Evolutionary conservation across 2,797 vertebrate genomes (phyloP), one percentile per base, ranked within the genome.

Genomic region (Danio aesculapii): DNA sequence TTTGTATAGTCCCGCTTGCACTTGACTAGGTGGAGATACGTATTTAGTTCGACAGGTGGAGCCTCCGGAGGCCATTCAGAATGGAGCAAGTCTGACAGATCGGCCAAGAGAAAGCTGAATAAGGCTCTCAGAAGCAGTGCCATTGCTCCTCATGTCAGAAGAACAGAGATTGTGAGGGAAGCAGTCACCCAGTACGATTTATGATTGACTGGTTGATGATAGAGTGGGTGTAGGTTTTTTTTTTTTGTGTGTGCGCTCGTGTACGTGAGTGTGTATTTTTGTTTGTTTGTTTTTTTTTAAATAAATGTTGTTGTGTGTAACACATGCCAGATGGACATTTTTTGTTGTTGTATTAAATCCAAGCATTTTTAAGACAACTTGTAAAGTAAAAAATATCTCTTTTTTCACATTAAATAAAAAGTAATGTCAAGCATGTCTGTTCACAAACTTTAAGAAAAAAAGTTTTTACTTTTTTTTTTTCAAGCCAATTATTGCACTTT

Each of bases 61-160:
- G 41, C 81, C 87, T 77, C 89, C 59, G 30, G 87, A 88, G 89
- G 85, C 81, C 73, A 30, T 55, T 81, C 63, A 80, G 82, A 19
- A 83, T 80, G 82, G 86, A 92, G 86, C 77, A 83, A 87, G 90
- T 91, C 87, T 91, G 89, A 93, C 84, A 90, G 84, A 92, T 89
- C 85, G 88, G 85, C 85, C 64, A 74, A 81, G 59, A 83, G 85
- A 71, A 75, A 43, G 62, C 67, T 69, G 84, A 88, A 70, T 71
- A 72, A 76, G 73, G 68, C 61, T 74, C 61, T 30, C 73, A 21
- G 21, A 62, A 30, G 53, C 66, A 43, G 47, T 41, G 12, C 76
- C 47, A 49, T 76, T 77, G 79, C 68, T 77, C 10, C 14, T 50
- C 0, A 53, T 70, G 49, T 83, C 67, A 63, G 52, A 84, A 85